phyloP scores from a whole-genome alignment of 2,113 vertebrate genomes.

The Heliornis fulica region DNA sequence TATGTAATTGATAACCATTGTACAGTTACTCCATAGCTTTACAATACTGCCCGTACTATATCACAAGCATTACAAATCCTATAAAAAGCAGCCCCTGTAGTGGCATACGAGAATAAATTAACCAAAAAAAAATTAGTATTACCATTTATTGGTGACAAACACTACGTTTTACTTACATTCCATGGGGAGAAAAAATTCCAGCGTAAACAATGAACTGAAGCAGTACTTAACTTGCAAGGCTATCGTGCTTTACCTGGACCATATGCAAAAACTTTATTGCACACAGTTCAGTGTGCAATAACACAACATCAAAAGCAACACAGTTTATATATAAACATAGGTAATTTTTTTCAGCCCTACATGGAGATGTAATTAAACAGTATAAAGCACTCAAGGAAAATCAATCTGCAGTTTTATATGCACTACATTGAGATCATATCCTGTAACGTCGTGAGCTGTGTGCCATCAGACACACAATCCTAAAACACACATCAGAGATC shows the following conservation, averaged over 20 bases:
- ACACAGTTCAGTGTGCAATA: slow-evolving; percentile 63
- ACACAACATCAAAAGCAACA: slow-evolving; percentile 84
- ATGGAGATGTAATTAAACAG: slow-evolving; percentile 86
- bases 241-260: slow-evolving; percentile 76
- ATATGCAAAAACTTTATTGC: slow-evolving; percentile 69
- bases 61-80: slow-evolving; percentile 57
- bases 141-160: slow-evolving; percentile 85
- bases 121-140: slow-evolving; percentile 74
- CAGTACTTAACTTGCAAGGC: slow-evolving; percentile 74
- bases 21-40: slow-evolving; percentile 62
- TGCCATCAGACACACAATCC: slow-evolving; percentile 57
- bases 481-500: slow-evolving; percentile 65
- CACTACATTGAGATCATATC: slow-evolving; percentile 82
- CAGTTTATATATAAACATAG: slow-evolving; percentile 83
- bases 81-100: slow-evolving; percentile 47
- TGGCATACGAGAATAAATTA: slow-evolving; percentile 74
- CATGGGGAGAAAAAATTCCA: slow-evolving; percentile 87
- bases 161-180: slow-evolving; percentile 88
- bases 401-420: slow-evolving; percentile 76
- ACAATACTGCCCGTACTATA: slow-evolving; percentile 59
- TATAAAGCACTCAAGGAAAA: slow-evolving; percentile 89
- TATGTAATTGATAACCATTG: slow-evolving; percentile 44
- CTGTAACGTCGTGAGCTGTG: slow-evolving; percentile 73
- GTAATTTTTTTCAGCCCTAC: slow-evolving; percentile 84
- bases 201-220: slow-evolving; percentile 82